phyloP scores from a whole-genome alignment of 2,888 invertebrate species.

The Parascotia fuliginaria region DNA sequence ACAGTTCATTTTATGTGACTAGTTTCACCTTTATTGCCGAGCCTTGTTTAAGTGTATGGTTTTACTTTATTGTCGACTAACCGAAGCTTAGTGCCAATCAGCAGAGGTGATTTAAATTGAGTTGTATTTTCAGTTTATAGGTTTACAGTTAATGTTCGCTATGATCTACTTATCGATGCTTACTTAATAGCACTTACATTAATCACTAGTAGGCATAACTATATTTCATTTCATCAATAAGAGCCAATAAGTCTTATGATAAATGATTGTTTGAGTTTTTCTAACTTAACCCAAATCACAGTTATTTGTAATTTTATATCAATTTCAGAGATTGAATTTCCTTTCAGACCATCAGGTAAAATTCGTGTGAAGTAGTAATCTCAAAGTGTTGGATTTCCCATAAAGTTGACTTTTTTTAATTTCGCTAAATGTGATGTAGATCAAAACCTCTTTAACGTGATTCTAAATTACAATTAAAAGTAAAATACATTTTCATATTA shows the following conservation, averaged over 20 bases:
- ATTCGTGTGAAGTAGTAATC: too few relatives aligned
- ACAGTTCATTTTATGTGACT: constrained; percentile 36
- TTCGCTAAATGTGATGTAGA: neutral
- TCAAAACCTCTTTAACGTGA: constrained; percentile 6
- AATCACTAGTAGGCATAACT: too few relatives aligned
- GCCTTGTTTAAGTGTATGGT: constrained; percentile 26
- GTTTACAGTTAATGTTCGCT: neutral
- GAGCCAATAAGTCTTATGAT: too few relatives aligned
- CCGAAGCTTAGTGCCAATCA: constrained; percentile 26
- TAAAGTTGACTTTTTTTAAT: neutral
- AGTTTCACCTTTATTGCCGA: constrained; percentile 33
- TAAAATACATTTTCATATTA: constrained; percentile 8
- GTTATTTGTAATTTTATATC: too few relatives aligned
- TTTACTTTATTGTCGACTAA: constrained; percentile 42
- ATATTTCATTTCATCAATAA: too few relatives aligned
- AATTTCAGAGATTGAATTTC: too few relatives aligned
- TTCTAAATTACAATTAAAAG: constrained; percentile 16
- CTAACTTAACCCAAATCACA: too few relatives aligned
- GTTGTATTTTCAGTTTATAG: constrained; percentile 5
- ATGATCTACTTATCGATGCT: neutral
- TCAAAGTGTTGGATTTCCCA: neutral
- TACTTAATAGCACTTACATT: too few relatives aligned
- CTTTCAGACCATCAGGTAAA: too few relatives aligned
- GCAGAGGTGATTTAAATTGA: constrained; percentile 15
- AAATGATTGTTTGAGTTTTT: too few relatives aligned